These are phyloP conservation scores for Enteromius thamalakanensis DNA, from an alignment of 2,797 vertebrate species.

Conservation along the genomic window DNA sequence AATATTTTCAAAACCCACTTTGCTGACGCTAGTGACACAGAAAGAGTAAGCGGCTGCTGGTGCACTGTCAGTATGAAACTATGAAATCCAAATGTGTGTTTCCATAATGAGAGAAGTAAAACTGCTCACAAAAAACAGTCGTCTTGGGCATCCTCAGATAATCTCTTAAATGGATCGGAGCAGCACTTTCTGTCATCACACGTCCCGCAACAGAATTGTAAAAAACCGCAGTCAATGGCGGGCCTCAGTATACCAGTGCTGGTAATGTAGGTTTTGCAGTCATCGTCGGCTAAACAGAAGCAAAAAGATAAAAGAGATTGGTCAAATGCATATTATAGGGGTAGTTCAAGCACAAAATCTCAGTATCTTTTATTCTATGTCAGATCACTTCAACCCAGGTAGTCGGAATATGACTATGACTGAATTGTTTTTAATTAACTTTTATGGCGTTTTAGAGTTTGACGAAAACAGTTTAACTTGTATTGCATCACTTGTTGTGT, in stretches of 20 bases:
- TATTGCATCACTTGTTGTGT: background rate
- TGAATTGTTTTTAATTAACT: background rate
- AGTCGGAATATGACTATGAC: background rate
- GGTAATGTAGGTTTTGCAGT: constrained; percentile 60
- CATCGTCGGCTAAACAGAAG: background rate
- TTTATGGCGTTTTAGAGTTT: background rate
- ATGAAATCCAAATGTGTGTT: background rate
- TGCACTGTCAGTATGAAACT: background rate
- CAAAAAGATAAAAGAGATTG: background rate
- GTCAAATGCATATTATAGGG: background rate
- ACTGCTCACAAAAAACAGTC: constrained; percentile 37
- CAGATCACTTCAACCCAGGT: background rate
- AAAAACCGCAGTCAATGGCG: fast-evolving
- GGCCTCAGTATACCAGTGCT: fast-evolving
- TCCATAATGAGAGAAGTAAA: background rate
- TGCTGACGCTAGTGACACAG: background rate
- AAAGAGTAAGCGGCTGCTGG: background rate
- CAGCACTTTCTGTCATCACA: constrained; percentile 70
- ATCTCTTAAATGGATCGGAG: fast-evolving
- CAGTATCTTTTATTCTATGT: background rate
- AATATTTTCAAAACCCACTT: background rate
- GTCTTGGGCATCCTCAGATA: constrained; percentile 56
- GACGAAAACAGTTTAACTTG: background rate
- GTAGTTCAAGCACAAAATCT: background rate
- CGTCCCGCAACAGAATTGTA: constrained; percentile 64